phyloP scores from a whole-genome alignment of 2,113 vertebrate genomes.

The cat (Felis catus) region DNA sequence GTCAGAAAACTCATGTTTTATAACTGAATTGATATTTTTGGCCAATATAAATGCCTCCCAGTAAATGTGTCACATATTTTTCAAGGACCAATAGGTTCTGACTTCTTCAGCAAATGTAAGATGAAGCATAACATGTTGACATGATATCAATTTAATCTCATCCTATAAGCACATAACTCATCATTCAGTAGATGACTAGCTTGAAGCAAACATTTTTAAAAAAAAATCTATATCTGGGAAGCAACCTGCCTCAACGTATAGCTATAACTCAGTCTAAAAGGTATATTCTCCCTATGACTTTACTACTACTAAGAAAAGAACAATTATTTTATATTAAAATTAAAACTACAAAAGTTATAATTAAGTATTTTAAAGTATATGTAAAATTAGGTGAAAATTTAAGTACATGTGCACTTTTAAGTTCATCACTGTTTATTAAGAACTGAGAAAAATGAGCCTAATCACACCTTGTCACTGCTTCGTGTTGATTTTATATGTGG shows the following conservation, averaged over 20 bases:
- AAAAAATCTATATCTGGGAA: neutral
- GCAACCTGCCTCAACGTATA: neutral
- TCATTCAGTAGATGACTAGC: neutral
- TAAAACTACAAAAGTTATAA: neutral
- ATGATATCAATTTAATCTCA: neutral
- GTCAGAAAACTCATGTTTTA: neutral
- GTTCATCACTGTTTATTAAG: neutral
- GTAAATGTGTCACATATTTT: neutral
- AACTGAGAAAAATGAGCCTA: neutral
- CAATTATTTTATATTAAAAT: neutral
- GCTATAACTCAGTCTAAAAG: neutral
- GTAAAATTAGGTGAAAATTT: neutral
- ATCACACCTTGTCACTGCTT: neutral
- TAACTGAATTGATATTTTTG: neutral
- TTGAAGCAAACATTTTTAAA: neutral
- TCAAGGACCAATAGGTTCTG: neutral
- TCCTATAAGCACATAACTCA: neutral
- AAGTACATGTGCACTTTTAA: neutral
- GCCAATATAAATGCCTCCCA: constrained; percentile 24
- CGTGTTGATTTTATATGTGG: neutral
- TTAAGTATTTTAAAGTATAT: neutral
- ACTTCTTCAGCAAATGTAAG: neutral
- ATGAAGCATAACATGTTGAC: neutral
- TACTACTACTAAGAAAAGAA: neutral
- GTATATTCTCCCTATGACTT: neutral